A percentile compares a stretch with the other conserved stretches of the same genome.
phyloP scores from a whole-genome alignment of 1,140 invertebrate genomes.

The Stenopsyche tienmushanensis region DNA sequence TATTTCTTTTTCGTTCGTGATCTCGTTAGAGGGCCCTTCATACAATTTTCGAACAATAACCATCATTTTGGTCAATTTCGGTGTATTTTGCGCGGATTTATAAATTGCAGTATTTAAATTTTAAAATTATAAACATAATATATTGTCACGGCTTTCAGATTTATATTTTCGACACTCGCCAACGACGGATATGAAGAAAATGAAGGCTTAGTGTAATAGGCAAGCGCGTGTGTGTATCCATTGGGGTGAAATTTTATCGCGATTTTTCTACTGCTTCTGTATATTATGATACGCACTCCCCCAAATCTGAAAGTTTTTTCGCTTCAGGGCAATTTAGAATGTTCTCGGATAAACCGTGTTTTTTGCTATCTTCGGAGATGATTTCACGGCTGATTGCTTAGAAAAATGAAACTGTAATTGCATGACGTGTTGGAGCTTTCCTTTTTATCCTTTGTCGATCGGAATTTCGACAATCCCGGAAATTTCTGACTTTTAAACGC shows the following conservation, averaged over 20 bases:
- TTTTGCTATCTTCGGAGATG: not conserved
- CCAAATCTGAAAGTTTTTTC: slow-evolving; percentile 17
- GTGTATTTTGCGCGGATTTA: too few species aligned
- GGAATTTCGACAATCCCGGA: too few species aligned
- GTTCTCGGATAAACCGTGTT: slow-evolving; percentile 13
- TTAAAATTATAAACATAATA: too few species aligned
- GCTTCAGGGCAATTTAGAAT: slow-evolving; percentile 17
- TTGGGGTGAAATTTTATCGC: slow-evolving; percentile 11
- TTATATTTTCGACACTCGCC: too few species aligned
- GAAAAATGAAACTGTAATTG: slow-evolving; percentile 17
- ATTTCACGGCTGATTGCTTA: slow-evolving; percentile 11
- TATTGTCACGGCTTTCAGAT: too few species aligned
- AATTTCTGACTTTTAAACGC: too few species aligned
- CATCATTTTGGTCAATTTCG: too few species aligned
- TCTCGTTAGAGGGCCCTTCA: too few species aligned
- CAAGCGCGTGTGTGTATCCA: not conserved
- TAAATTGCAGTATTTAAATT: too few species aligned
- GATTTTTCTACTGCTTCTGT: not conserved
- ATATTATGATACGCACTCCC: slow-evolving; percentile 20
- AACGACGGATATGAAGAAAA: not conserved
- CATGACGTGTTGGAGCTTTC: too few species aligned
- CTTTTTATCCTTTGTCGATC: too few species aligned
- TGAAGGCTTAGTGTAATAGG: not conserved
- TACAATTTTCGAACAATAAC: too few species aligned
- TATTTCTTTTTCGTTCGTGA: not conserved